Evolutionary conservation across 2,888 invertebrate species (phyloP), one percentile per base, ranked within the genome.

Genomic region (Amblyjoppa fuscipennis): DNA sequence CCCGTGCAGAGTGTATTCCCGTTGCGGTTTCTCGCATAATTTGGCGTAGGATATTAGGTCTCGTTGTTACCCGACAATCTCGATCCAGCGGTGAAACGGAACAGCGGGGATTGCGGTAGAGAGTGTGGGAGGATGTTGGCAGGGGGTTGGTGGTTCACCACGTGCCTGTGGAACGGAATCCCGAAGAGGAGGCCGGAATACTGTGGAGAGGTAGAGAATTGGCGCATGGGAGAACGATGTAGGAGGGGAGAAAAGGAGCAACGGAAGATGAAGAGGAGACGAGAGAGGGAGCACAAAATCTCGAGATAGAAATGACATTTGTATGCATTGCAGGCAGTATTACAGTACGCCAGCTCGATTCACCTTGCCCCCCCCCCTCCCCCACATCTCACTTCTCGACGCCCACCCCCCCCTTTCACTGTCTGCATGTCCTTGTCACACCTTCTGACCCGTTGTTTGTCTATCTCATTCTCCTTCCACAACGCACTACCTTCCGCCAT

Each of bases 311-410:
- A 86, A 80, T 69, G 81, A 84, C 83, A 87, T 87, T 83, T 84
- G 85, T 87, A 86, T 87, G 87, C 86, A 87, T 82, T 86, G 84
- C 87, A 77, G 70, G 73, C 88, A 91, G 92, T 92, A 92, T 92
- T 91, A 87, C 91, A 90, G 81, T 89, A 92, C 90, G 93, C 92
- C 90, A 86, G 74, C 81, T 83, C 83, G 83, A 85, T 85, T 80
- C 82, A 70, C 80, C 78, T 74, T 61, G 13, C 81, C 73, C 73
- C 79, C 81, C 41, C 20, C 20, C 20, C n/a, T n/a, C n/a, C 20
- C 20, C 0, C 20, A 20, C 20, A 34, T 76, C 73, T 74, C 69
- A 76, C 64, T 31, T 25, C 69, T 28, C 49, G 75, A 73, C 59
- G 51, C 38, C 45, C 75, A 61, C 49, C 78, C 68, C 81, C 81